Conservation (phyloP, 2,797 vertebrate genomes). For the Anisognathus igniventris region DNA sequence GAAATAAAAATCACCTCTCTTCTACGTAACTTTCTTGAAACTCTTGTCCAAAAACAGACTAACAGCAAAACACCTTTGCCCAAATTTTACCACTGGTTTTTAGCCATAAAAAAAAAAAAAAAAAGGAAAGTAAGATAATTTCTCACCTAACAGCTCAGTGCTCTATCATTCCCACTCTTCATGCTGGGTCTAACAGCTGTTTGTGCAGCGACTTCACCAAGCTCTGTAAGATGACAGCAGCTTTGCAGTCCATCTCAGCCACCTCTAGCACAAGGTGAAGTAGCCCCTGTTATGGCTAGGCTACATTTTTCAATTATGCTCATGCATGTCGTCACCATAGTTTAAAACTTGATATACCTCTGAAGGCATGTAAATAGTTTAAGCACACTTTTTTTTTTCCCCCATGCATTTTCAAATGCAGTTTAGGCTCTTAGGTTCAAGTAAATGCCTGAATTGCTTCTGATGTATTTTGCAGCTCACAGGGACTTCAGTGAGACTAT, state of each 20-base stretch:
- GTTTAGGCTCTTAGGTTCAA: neutral
- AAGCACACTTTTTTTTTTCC: rapidly evolving
- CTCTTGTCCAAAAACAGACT: neutral
- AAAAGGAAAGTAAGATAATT: neutral
- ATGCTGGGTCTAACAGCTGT: rapidly evolving
- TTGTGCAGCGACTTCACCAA: neutral
- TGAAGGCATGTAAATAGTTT: neutral
- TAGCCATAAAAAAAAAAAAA: neutral
- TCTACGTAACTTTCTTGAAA: neutral
- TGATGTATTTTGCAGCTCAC: neutral
- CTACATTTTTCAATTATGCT: neutral
- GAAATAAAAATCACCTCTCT: neutral
- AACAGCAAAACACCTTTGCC: neutral
- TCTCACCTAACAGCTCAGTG: neutral
- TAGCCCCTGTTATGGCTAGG: neutral
- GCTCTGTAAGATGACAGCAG: neutral
- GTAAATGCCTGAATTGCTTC: neutral
- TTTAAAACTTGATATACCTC: neutral
- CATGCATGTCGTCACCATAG: neutral
- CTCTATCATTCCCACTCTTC: neutral
- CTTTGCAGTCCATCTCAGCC: neutral
- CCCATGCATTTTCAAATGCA: neutral
- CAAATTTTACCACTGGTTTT: neutral
- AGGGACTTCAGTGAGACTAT: neutral
- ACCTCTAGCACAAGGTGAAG: neutral